A percentile compares a stretch with the other conserved stretches of the same genome.
Conservation (phyloP, 2,797 vertebrate genomes). For the Silurus lanzhouensis region DNA sequence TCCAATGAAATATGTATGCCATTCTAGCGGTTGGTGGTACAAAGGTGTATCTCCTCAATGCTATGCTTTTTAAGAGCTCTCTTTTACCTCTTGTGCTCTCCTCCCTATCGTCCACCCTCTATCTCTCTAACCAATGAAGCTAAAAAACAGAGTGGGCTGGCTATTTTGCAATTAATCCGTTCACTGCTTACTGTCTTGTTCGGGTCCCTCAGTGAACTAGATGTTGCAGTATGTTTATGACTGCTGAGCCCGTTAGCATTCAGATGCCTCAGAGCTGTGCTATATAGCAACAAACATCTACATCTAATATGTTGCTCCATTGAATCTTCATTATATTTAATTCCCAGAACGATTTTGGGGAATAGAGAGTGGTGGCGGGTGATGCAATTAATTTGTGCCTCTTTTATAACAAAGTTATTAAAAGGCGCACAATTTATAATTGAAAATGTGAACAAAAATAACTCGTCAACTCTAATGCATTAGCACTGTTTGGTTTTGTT, state of each 20-base stretch:
- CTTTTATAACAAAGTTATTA: conserved; percentile 75
- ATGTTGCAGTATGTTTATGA: conserved; percentile 21
- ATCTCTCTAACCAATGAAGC: conserved; percentile 30
- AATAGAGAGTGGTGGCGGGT: conserved; percentile 54
- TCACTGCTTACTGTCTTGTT: conserved; percentile 27
- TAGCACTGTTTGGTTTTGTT: conserved; percentile 62
- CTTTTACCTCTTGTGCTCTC: conserved; percentile 36
- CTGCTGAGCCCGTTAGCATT: conserved; percentile 17
- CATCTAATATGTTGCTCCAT: conserved; percentile 77
- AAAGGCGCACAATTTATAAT: conserved; percentile 73
- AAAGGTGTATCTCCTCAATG: conserved; percentile 62
- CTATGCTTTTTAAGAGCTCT: conserved; percentile 60
- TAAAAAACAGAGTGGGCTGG: conserved; percentile 17
- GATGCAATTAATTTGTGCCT: conserved; percentile 71
- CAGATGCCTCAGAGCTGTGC: not conserved
- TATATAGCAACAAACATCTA: conserved; percentile 70
- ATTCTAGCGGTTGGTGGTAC: conserved; percentile 46
- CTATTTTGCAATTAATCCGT: conserved; percentile 33
- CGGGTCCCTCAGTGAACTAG: conserved; percentile 30
- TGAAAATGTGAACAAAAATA: conserved; percentile 66
- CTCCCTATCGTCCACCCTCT: conserved; percentile 27
- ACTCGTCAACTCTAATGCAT: conserved; percentile 69
- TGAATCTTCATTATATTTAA: conserved; percentile 76
- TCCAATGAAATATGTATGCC: conserved; percentile 71
- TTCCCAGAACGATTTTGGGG: conserved; percentile 63